Conservation (phyloP, 2,113 vertebrate genomes). For the Sinocyclocheilus maitianheensis region DNA sequence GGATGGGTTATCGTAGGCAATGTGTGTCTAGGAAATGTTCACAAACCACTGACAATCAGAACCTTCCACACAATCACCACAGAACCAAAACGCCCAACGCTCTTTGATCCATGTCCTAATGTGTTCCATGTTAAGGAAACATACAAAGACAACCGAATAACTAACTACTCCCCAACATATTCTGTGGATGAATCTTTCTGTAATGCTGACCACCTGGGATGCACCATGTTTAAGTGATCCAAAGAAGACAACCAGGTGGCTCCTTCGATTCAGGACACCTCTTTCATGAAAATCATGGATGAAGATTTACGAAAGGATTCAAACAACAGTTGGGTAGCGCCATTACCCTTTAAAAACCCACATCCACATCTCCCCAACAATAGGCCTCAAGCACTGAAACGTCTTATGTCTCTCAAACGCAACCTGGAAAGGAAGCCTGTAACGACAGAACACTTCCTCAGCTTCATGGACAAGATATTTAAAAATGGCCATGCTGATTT, state of each 20-base stretch:
- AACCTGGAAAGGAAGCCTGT: constrained; percentile 34
- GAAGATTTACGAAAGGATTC: too few relatives aligned
- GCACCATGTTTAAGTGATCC: too few relatives aligned
- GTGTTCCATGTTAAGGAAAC: constrained; percentile 34
- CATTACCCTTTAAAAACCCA: too few relatives aligned
- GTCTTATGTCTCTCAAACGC: not conserved
- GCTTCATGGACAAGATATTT: constrained; percentile 9
- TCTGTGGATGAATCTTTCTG: too few relatives aligned
- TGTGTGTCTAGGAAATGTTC: constrained; percentile 30
- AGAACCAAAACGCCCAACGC: not conserved
- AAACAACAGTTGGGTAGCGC: too few relatives aligned
- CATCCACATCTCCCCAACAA: not conserved
- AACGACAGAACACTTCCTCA: constrained; percentile 14
- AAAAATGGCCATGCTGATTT: not conserved
- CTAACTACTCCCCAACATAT: too few relatives aligned
- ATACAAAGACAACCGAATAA: not conserved
- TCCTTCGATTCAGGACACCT: too few relatives aligned
- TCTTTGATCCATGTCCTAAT: constrained; percentile 28
- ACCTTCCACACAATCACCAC: constrained; percentile 29
- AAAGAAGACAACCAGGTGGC: too few relatives aligned
- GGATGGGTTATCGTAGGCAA: too few relatives aligned
- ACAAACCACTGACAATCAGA: constrained; percentile 24
- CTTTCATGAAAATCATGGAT: too few relatives aligned
- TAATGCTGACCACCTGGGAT: too few relatives aligned
- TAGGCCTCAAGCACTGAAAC: not conserved